These are phyloP conservation scores for Oreocharis arfaki DNA, from an alignment of 2,113 vertebrate genomes.

Conservation along the genomic window DNA sequence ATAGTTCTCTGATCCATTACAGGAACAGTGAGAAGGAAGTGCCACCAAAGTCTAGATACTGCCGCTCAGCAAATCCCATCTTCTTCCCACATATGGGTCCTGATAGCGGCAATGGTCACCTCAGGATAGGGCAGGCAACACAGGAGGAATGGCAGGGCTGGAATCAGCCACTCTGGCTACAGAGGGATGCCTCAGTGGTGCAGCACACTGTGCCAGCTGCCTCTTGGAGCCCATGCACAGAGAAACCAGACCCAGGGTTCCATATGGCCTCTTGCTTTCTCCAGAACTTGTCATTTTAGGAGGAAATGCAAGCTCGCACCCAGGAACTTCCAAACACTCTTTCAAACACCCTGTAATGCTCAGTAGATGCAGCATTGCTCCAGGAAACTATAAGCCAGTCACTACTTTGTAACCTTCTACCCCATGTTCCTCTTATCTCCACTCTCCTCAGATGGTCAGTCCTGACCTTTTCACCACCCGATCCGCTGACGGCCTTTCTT, in stretches of 20 bases:
- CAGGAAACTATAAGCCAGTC: background rate
- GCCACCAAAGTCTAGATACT: background rate
- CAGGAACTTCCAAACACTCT: background rate
- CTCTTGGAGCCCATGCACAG: background rate
- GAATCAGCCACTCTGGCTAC: background rate
- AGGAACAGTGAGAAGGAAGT: background rate
- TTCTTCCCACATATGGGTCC: background rate
- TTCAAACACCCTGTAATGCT: background rate
- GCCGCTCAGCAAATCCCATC: background rate
- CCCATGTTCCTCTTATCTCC: background rate
- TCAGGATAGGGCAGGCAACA: background rate
- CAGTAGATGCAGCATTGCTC: background rate
- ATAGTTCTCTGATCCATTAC: background rate
- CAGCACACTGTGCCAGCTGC: background rate
- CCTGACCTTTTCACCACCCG: background rate
- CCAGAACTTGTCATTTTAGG: background rate
- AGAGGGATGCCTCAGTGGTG: background rate
- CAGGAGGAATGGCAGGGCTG: background rate
- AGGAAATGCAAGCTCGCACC: background rate
- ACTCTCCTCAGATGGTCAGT: background rate
- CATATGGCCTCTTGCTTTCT: background rate
- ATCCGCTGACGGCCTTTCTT: background rate
- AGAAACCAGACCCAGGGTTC: background rate
- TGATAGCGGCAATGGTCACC: background rate
- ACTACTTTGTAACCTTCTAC: background rate